These are phyloP conservation scores for Aphelinus atriplicis DNA, from an alignment of 1,140 invertebrate genomes.

Conservation along the genomic window DNA sequence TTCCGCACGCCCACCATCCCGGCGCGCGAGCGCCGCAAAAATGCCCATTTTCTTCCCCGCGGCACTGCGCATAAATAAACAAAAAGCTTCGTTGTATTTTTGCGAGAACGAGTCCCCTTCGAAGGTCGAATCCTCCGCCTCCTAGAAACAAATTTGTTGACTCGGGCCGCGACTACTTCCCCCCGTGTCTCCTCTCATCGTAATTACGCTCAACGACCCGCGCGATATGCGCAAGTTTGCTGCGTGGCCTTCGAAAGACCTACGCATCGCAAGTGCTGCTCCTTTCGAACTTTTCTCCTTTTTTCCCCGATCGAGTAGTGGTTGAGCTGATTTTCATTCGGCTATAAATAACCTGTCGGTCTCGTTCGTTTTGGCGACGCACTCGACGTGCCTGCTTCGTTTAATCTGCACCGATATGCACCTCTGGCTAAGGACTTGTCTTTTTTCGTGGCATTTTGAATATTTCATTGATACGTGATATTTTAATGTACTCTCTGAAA, in stretches of 20 bases:
- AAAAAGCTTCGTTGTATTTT: not conserved
- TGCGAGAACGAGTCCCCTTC: not conserved
- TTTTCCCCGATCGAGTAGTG: not conserved
- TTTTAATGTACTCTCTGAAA: too few relatives aligned
- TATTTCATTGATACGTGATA: too few relatives aligned
- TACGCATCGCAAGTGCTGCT: constrained; percentile 11
- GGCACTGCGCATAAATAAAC: constrained; percentile 16
- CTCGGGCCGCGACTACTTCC: not conserved
- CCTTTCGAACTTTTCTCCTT: not conserved
- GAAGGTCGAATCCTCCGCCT: constrained; percentile 2
- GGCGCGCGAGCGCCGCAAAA: not conserved
- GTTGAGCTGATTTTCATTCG: constrained; percentile 5
- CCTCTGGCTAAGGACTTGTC: not conserved
- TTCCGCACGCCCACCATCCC: constrained; percentile 14
- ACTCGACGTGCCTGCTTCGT: not conserved
- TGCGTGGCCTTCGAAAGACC: constrained; percentile 26
- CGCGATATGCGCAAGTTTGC: too few relatives aligned
- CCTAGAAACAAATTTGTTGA: constrained; percentile 22
- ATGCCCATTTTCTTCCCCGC: not conserved
- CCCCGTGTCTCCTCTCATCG: not conserved
- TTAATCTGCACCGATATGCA: not conserved
- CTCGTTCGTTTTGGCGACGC: not conserved
- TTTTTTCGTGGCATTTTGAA: too few relatives aligned
- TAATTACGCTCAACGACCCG: not conserved
- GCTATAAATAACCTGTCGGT: constrained; percentile 11